phyloP scores from a whole-genome alignment of 2,797 vertebrate genomes.

The Phaenicophaeus curvirostris region DNA sequence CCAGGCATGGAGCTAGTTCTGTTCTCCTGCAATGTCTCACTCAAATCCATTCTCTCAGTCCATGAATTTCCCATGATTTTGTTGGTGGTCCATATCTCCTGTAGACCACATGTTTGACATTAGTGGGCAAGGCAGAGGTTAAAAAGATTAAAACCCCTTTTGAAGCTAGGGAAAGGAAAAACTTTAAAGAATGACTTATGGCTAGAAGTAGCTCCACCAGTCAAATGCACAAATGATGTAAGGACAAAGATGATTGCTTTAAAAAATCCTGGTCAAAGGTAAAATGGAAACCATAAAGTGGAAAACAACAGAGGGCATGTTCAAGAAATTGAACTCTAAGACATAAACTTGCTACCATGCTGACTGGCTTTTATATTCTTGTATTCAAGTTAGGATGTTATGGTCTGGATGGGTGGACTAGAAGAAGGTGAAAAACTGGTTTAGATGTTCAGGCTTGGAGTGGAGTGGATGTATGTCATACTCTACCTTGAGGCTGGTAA shows the following conservation, averaged over 20 bases:
- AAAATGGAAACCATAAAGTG: neutral
- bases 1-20: neutral
- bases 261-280: neutral
- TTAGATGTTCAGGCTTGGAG: neutral
- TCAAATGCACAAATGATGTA: neutral
- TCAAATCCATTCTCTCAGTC: neutral
- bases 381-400: neutral
- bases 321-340: neutral
- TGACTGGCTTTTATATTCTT: neutral
- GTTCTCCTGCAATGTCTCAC: neutral
- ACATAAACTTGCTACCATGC: neutral
- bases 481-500: neutral
- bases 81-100: neutral
- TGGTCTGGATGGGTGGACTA: neutral
- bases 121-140: conserved; percentile 15
- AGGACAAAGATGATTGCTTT: neutral
- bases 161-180: neutral
- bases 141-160: conserved; percentile 20
- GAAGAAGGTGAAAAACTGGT: neutral
- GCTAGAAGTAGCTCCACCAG: neutral
- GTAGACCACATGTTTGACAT: conserved; percentile 6
- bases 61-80: neutral
- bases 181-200: neutral
- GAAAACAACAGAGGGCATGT: neutral
- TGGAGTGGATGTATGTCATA: neutral